Evolutionary conservation across 2,113 vertebrate genomes (phyloP), one percentile per base, ranked within the genome.

Genomic region (Collichthys lucidus): DNA sequence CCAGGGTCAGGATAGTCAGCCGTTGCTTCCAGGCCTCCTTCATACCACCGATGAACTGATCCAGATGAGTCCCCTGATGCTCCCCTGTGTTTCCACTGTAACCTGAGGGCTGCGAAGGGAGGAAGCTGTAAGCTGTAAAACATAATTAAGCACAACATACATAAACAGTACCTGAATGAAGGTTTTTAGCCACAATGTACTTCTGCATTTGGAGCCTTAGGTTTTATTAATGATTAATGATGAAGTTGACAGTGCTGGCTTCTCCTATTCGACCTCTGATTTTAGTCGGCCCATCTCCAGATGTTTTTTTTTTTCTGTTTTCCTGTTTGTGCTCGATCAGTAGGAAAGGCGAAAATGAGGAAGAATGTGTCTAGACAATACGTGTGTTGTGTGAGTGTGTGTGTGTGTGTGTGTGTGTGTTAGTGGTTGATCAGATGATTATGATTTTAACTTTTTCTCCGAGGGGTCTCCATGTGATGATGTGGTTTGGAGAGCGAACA

Each of bases 381-480:
- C 63, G 50, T 77, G 68, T 56, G 63, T 74, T 74, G 63, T 80
- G 64, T 77, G 74, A 69, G 55, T 22, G n/a, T 44, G 24, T 20
- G 61, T 29, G 29, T 80, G 64, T 77, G 74, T 74, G 55, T n/a
- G n/a, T 80, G 66, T 65, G 59, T 82, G 53, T 74, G 14, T 68
- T 44, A 47, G 26, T 57, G 81, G 68, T 35, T 61, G 76, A 89
- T 93, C 91, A 93, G 82, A 91, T 92, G 92, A 90, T 89, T 79
- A 84, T 35, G 82, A 87, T 86, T 68, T 72, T 4, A 46, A 46
- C 44, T 67, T 78, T 22, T 80, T 31, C 29, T 67, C 83, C 15
- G 2, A 74, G 42, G 85, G 71, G 20, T 59, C 66, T 82, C 77
- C 91, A 89, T 92, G 90, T 93, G 92, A 93, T 74, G 29, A 76